Evolutionary conservation across 2,797 vertebrate species (phyloP).

Genomic region (Clarias pachynema): DNA sequence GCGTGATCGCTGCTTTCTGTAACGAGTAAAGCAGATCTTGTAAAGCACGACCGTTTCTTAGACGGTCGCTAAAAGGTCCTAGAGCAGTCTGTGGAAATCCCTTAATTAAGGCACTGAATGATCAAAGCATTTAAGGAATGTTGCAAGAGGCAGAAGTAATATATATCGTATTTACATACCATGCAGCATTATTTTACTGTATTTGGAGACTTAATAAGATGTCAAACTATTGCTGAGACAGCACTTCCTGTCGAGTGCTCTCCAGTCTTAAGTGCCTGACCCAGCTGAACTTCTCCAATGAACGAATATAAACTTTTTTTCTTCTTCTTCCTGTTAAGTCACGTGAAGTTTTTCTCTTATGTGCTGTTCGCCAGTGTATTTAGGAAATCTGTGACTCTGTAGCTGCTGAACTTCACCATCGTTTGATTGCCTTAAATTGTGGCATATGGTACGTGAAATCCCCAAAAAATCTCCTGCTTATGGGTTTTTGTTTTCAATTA

Average conservation of each 20-base stretch:
- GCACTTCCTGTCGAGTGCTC: slow-evolving; percentile 57
- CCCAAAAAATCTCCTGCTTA: not conserved
- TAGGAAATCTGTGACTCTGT: slow-evolving; percentile 31
- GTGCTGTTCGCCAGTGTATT: slow-evolving; percentile 34
- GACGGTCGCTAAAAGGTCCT: not conserved
- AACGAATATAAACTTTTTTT: slow-evolving; percentile 33
- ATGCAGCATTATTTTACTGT: slow-evolving; percentile 55
- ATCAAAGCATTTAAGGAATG: not conserved
- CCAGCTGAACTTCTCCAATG: slow-evolving; percentile 54
- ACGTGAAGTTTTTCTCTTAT: slow-evolving; percentile 6
- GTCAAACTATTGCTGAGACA: slow-evolving; percentile 50
- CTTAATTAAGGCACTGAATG: slow-evolving; percentile 16
- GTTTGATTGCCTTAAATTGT: slow-evolving; percentile 8
- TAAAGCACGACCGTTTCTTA: not conserved
- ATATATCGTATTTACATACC: slow-evolving; percentile 30
- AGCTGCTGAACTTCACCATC: not conserved
- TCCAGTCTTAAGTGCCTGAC: slow-evolving; percentile 81
- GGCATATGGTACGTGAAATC: slow-evolving; percentile 3
- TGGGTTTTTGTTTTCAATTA: not conserved
- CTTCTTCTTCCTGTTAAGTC: slow-evolving; percentile 2
- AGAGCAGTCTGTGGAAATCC: not conserved
- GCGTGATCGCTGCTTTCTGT: slow-evolving; percentile 32
- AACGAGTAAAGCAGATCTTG: not conserved
- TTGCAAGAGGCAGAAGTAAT: slow-evolving; percentile 4
- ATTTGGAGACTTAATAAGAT: slow-evolving; percentile 49